phyloP scores from a whole-genome alignment of 2,797 vertebrate species.

The Danio jaintianensis region DNA sequence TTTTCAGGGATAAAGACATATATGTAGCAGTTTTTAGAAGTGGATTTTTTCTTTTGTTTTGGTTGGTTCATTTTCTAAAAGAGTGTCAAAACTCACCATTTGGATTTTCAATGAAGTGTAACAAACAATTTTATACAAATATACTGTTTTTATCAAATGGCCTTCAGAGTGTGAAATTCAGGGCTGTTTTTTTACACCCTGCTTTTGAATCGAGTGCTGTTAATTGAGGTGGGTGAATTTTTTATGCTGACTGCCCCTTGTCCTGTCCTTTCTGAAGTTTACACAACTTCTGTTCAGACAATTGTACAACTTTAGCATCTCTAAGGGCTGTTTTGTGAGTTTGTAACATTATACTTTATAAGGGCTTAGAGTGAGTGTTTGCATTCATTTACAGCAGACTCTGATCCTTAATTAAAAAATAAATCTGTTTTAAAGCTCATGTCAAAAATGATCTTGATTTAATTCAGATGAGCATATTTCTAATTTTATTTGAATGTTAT shows the following conservation, averaged over 20 bases:
- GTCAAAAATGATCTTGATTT: background rate
- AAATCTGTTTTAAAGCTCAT: background rate
- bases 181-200: constrained; percentile 66
- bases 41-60: constrained; percentile 72
- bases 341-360: constrained; percentile 22
- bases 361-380: constrained; percentile 49
- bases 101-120: constrained; percentile 72
- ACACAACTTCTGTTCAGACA: constrained; percentile 47
- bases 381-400: background rate
- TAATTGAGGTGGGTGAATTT: constrained; percentile 61
- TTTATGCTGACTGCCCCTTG: constrained; percentile 14
- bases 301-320: constrained; percentile 37
- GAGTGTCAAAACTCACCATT: constrained; percentile 77
- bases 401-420: constrained; percentile 21
- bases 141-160: constrained; percentile 69
- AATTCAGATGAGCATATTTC: background rate
- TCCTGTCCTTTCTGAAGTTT: constrained; percentile 33
- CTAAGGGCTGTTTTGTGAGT: constrained; percentile 54
- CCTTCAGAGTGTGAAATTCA: constrained; percentile 66
- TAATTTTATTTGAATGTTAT: background rate
- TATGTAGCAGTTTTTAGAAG: constrained; percentile 72
- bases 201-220: constrained; percentile 66
- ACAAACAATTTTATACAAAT: constrained; percentile 72
- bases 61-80: constrained; percentile 64
- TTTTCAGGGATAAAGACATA: constrained; percentile 73